Percentiles rank a stretch among this genome's conserved stretches.
These are phyloP conservation scores for Arctia plantaginis DNA, from an alignment of 2,888 invertebrate genomes.

Conservation along the genomic window DNA sequence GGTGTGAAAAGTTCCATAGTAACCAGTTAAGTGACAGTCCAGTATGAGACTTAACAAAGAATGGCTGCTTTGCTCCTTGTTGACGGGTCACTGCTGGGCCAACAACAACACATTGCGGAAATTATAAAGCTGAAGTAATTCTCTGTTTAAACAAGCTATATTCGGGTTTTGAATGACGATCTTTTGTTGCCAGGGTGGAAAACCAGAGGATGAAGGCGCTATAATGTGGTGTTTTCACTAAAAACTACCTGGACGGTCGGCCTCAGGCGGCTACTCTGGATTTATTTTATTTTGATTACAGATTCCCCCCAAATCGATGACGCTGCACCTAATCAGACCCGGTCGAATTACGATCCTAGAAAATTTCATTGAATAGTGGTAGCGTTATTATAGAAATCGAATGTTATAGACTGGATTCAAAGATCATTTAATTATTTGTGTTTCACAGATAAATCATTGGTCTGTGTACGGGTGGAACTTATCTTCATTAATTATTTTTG, in stretches of 20 bases:
- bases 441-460: no score
- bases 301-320: neutral
- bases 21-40: neutral
- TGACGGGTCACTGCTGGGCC: neutral
- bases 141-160: neutral
- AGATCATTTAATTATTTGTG: no score
- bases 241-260: neutral
- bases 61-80: neutral
- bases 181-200: no score
- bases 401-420: no score
- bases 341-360: no score
- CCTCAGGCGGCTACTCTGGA: neutral
- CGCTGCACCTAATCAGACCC: neutral
- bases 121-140: neutral
- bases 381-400: no score
- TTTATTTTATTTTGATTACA: neutral
- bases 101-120: neutral
- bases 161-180: no score
- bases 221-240: neutral
- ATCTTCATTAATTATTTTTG: no score
- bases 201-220: no score
- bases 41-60: neutral
- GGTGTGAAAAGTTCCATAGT: neutral
- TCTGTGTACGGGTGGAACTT: no score
- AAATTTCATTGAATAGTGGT: no score